Evolutionary conservation across 2,888 invertebrate species (phyloP).

Genomic region (Smittia aterrima): DNA sequence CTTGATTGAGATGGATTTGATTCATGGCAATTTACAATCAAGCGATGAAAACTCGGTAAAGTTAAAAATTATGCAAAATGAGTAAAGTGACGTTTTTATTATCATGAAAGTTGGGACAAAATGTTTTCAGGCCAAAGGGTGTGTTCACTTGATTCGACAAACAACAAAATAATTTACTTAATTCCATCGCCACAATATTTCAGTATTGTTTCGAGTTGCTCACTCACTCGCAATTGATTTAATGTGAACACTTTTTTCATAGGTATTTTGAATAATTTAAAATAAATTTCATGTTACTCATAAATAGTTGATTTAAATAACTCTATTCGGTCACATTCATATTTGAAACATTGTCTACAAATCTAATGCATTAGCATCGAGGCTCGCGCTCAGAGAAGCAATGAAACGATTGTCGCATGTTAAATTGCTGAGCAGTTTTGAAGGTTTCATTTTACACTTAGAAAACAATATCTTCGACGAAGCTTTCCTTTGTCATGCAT

Average conservation of each 20-base stretch:
- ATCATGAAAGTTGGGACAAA: not conserved
- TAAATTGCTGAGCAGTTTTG: not conserved
- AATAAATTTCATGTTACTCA: constrained; percentile 27
- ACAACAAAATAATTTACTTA: constrained; percentile 40
- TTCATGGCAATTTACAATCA: constrained; percentile 24
- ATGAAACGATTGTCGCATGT: not conserved
- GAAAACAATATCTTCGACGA: not conserved
- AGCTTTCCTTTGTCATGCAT: not conserved
- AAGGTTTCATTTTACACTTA: not conserved
- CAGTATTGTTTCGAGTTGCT: not conserved
- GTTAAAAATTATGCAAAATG: not conserved
- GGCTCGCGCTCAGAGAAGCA: not conserved
- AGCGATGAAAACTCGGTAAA: not conserved
- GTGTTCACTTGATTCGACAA: not conserved
- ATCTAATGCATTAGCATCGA: constrained; percentile 19
- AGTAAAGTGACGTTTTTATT: not conserved
- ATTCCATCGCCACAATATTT: constrained; percentile 27
- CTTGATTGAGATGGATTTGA: constrained; percentile 6
- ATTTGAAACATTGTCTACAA: constrained; percentile 20
- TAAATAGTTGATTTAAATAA: constrained; percentile 31
- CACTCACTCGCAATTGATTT: not conserved
- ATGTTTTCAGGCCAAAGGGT: not conserved
- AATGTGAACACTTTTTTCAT: constrained; percentile 17
- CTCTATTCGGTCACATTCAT: not conserved
- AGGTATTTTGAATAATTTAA: constrained; percentile 32